Evolutionary conservation across 2,888 invertebrate genomes (phyloP).

Genomic region (Caenorhabditis doughertyi): DNA sequence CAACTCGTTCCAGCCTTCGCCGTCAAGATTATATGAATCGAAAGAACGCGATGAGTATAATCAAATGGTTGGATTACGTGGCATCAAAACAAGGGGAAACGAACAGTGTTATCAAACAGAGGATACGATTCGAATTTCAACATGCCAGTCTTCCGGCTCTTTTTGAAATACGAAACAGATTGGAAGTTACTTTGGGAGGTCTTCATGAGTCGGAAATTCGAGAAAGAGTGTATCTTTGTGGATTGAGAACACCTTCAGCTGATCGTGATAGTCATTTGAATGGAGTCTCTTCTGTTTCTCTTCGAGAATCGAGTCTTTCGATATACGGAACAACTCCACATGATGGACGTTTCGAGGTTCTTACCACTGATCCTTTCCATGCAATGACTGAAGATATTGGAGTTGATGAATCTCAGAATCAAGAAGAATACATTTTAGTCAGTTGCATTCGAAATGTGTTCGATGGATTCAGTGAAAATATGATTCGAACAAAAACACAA

Average conservation of each 20-base stretch:
- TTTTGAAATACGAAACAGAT: constrained; percentile 56
- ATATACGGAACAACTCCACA: constrained; percentile 19
- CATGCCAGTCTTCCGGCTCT: constrained; percentile 57
- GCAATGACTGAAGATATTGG: constrained; percentile 58
- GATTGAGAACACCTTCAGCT: constrained; percentile 6
- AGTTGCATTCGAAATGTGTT: constrained; percentile 54
- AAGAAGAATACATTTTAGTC: constrained; percentile 55
- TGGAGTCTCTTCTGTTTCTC: neutral
- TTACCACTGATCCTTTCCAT: constrained; percentile 60
- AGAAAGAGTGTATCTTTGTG: constrained; percentile 49
- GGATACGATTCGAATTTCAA: constrained; percentile 60
- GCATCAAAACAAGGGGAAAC: constrained; percentile 52
- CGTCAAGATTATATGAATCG: constrained; percentile 52
- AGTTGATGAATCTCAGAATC: constrained; percentile 52
- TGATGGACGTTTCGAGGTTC: constrained; percentile 49
- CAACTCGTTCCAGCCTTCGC: constrained; percentile 41
- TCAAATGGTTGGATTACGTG: constrained; percentile 63
- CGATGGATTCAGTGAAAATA: constrained; percentile 38
- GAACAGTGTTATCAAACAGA: constrained; percentile 49
- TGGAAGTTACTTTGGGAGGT: constrained; percentile 45
- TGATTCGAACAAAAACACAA: constrained; percentile 22
- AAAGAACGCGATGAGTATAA: constrained; percentile 42
- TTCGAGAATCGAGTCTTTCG: constrained; percentile 44
- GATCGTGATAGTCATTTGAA: neutral
- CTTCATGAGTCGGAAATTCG: constrained; percentile 19